A percentile compares a stretch with the other conserved stretches of the same genome.
phyloP scores from a whole-genome alignment of 1,140 invertebrate species.

The Goniozus legneri region DNA sequence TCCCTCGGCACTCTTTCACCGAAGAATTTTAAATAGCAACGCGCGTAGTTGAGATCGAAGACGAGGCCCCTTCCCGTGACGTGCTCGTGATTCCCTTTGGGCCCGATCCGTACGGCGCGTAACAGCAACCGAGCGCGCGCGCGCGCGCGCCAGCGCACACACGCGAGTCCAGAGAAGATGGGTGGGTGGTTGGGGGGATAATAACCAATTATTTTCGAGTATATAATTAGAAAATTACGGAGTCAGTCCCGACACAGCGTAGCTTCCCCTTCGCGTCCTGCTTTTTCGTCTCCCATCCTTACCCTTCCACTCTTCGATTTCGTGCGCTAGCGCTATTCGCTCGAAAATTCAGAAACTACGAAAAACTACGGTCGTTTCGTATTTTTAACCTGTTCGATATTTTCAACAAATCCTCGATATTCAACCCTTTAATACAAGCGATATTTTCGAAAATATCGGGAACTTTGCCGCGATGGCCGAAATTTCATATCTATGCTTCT shows the following conservation, averaged over 20 bases:
- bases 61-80: slow-evolving; percentile 9
- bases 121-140: slow-evolving; percentile 12
- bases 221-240: slow-evolving; percentile 55
- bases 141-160: slow-evolving; percentile 34
- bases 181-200: slow-evolving; percentile 36
- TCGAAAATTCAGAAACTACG: too few species aligned
- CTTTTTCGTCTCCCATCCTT: slow-evolving; percentile 22
- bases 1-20: slow-evolving; percentile 8
- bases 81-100: slow-evolving; percentile 46
- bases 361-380: too few species aligned
- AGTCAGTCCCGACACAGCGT: slow-evolving; percentile 40
- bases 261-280: slow-evolving; percentile 17
- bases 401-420: too few species aligned
- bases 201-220: slow-evolving; percentile 55
- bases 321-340: too few species aligned
- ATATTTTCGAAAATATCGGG: too few species aligned
- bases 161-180: slow-evolving; percentile 5
- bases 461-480: too few species aligned
- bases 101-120: slow-evolving; percentile 25
- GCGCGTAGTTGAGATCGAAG: not conserved
- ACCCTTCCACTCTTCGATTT: too few species aligned
- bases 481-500: too few species aligned
- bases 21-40: slow-evolving; percentile 11
- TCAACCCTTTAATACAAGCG: too few species aligned
- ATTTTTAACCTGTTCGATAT: too few species aligned